Evolutionary conservation across 1,140 invertebrate genomes (phyloP).

Genomic region (Linepithema humile): DNA sequence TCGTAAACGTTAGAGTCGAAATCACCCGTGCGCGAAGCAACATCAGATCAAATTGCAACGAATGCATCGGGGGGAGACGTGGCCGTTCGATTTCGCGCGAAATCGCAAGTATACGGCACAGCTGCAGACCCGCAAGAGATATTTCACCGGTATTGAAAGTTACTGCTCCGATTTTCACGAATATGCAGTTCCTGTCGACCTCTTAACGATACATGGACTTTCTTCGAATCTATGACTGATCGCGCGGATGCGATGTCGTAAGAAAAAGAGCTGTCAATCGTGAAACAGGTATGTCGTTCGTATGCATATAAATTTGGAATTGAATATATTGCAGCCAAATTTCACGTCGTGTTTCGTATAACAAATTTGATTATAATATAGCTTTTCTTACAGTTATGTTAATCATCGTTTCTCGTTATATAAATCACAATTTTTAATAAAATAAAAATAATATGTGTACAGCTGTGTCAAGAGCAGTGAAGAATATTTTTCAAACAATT

Average conservation of each 20-base stretch:
- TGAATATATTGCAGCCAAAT: not conserved
- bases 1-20: not conserved
- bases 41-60: not conserved
- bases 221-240: constrained; percentile 10
- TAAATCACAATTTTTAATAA: no score
- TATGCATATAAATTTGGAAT: not conserved
- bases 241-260: not conserved
- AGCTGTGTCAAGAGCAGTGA: not conserved
- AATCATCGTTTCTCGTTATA: not conserved
- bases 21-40: constrained; percentile 4
- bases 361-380: not conserved
- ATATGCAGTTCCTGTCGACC: not conserved
- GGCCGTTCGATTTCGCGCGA: not conserved
- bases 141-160: constrained; percentile 33
- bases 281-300: not conserved
- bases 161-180: not conserved
- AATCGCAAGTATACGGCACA: not conserved
- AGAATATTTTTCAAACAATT: not conserved
- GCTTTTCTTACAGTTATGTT: no score
- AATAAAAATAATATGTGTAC: constrained; percentile 10
- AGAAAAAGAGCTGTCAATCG: not conserved
- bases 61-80: not conserved
- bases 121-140: not conserved
- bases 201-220: constrained; percentile 7
- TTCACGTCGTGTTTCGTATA: not conserved